A percentile compares a stretch with the other conserved stretches of the same genome.
phyloP scores from a whole-genome alignment of 2,888 invertebrate species.

The Galeruca laticollis region DNA sequence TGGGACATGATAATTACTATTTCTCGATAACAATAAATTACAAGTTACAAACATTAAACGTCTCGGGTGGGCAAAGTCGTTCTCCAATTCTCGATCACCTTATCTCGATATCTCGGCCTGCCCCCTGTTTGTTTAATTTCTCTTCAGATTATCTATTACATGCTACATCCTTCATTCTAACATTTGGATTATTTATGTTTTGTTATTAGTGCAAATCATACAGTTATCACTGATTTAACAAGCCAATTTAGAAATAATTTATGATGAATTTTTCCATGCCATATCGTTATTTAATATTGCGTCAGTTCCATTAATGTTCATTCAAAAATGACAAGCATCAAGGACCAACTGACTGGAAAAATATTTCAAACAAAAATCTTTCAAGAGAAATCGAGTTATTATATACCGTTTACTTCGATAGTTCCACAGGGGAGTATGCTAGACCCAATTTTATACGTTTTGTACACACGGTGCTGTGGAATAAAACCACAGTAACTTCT shows the following conservation, averaged over 20 bases:
- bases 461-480: too few species aligned
- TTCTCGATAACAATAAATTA: slow-evolving; percentile 63
- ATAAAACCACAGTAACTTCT: too few species aligned
- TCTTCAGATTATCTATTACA: slow-evolving; percentile 57
- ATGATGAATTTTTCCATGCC: background rate
- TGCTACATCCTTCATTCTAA: slow-evolving; percentile 18
- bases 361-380: too few species aligned
- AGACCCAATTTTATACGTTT: too few species aligned
- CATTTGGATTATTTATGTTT: slow-evolving; percentile 6
- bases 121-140: slow-evolving; percentile 63
- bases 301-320: too few species aligned
- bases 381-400: too few species aligned
- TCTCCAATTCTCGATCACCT: slow-evolving; percentile 61
- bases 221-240: background rate
- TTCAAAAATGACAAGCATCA: too few species aligned
- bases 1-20: slow-evolving; percentile 63
- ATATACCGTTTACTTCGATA: too few species aligned
- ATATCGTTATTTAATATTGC: too few species aligned
- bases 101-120: slow-evolving; percentile 60
- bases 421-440: too few species aligned
- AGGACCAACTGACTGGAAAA: too few species aligned
- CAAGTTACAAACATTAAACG: slow-evolving; percentile 59
- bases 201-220: slow-evolving; percentile 3
- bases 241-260: background rate
- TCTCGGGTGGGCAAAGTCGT: slow-evolving; percentile 63